Conservation (phyloP, 2,797 vertebrate species). For the Peromyscus eremicus region DNA sequence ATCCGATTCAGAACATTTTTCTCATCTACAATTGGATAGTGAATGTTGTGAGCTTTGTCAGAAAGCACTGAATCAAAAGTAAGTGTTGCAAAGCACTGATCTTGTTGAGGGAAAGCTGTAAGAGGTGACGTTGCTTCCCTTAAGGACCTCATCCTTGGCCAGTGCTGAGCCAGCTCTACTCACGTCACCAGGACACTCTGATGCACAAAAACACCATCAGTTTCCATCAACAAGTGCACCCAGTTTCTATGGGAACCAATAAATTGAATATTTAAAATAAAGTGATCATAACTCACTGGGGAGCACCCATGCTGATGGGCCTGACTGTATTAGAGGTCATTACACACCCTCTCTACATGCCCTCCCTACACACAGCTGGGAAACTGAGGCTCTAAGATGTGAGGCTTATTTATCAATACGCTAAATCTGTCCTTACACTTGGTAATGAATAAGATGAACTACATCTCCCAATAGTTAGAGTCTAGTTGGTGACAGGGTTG, state of each 20-base stretch:
- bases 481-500: not conserved
- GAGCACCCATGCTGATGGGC: not conserved
- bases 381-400: not conserved
- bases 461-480: not conserved
- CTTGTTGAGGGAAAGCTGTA: not conserved
- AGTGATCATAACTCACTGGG: not conserved
- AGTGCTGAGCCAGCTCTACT: not conserved
- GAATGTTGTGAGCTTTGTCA: not conserved
- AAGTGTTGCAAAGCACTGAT: not conserved
- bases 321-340: not conserved
- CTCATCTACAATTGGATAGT: not conserved
- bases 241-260: conserved; percentile 37
- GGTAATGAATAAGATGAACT: not conserved
- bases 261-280: not conserved
- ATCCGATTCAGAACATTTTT: not conserved
- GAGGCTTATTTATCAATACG: not conserved
- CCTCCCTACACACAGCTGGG: not conserved
- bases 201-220: not conserved
- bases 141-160: not conserved
- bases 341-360: not conserved
- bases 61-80: conserved; percentile 11
- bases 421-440: not conserved
- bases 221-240: not conserved
- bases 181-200: not conserved
- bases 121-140: not conserved